Conservation (phyloP, 2,888 invertebrate species). For the Trypoxylon attenuatum region DNA sequence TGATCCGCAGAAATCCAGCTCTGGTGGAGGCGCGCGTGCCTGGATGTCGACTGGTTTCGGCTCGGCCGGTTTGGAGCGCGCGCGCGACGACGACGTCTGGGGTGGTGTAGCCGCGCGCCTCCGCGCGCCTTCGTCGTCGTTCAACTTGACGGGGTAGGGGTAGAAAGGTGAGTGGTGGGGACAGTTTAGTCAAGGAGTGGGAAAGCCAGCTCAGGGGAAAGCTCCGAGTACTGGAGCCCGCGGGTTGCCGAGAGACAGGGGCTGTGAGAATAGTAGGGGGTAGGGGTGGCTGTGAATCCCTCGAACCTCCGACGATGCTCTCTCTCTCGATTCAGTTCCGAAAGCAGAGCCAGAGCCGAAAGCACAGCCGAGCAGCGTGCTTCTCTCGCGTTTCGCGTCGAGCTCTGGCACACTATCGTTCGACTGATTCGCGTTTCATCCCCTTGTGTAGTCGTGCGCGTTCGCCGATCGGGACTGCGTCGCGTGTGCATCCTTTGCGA, state of each 20-base stretch:
- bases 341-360: conserved; percentile 60
- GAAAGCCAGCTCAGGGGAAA: conserved; percentile 41
- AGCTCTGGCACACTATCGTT: conserved; percentile 22
- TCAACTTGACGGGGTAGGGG: conserved; percentile 32
- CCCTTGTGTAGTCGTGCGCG: conserved; percentile 3
- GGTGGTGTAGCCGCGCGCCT: conserved; percentile 20
- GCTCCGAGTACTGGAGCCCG: conserved; percentile 36
- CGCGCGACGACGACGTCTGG: conserved; percentile 25
- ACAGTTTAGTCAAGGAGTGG: neutral
- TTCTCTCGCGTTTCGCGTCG: conserved; percentile 33
- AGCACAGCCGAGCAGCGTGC: conserved; percentile 47
- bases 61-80: conserved; percentile 34
- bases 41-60: conserved; percentile 47
- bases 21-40: conserved; percentile 41
- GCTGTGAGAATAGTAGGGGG: conserved; percentile 30
- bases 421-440: neutral
- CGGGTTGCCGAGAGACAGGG: conserved; percentile 45
- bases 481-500: neutral
- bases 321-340: conserved; percentile 62
- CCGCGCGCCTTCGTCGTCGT: conserved; percentile 30
- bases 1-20: conserved; percentile 14
- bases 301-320: conserved; percentile 53
- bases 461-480: conserved; percentile 17
- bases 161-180: neutral
- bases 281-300: conserved; percentile 57